Percentiles rank a stretch among this genome's conserved stretches.
Evolutionary conservation across 2,797 vertebrate species (phyloP).

Genomic region (Semotilus atromaculatus): DNA sequence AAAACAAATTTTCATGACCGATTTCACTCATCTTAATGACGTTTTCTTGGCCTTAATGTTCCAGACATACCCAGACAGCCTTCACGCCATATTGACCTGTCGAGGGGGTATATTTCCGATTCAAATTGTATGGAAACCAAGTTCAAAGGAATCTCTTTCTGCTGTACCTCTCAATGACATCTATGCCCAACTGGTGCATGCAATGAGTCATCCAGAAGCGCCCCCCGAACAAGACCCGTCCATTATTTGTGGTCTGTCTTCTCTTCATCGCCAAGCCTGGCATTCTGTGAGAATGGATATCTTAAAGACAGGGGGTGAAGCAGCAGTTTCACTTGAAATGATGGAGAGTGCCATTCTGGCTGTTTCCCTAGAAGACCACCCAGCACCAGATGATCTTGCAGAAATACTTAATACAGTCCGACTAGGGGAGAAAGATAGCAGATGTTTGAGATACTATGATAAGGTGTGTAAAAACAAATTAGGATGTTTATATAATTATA

Average conservation of each 20-base stretch:
- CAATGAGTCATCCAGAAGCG: conserved; percentile 65
- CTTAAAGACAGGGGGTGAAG: conserved; percentile 64
- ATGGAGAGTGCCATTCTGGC: conserved; percentile 80
- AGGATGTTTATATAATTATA: not conserved
- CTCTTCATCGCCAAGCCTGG: conserved; percentile 76
- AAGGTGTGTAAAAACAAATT: conserved; percentile 70
- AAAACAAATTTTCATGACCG: not conserved
- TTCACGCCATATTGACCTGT: conserved; percentile 77
- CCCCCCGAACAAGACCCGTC: conserved; percentile 62
- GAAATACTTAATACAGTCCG: conserved; percentile 76
- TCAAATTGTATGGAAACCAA: conserved; percentile 71
- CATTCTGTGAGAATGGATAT: conserved; percentile 72
- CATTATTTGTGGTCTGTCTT: conserved; percentile 74
- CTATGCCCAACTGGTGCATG: conserved; percentile 72
- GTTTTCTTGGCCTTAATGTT: conserved; percentile 28
- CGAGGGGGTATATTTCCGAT: conserved; percentile 75
- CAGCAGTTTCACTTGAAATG: conserved; percentile 69
- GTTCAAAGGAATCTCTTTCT: conserved; percentile 60
- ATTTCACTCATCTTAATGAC: not conserved
- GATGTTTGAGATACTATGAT: conserved; percentile 79
- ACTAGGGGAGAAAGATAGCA: conserved; percentile 68
- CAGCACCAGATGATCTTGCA: conserved; percentile 72
- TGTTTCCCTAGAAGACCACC: conserved; percentile 74
- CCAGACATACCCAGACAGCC: conserved; percentile 80
- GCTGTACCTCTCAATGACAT: conserved; percentile 73